Evolutionary conservation across 2,113 vertebrate genomes (phyloP).

Genomic region (Eurystomus gularis): DNA sequence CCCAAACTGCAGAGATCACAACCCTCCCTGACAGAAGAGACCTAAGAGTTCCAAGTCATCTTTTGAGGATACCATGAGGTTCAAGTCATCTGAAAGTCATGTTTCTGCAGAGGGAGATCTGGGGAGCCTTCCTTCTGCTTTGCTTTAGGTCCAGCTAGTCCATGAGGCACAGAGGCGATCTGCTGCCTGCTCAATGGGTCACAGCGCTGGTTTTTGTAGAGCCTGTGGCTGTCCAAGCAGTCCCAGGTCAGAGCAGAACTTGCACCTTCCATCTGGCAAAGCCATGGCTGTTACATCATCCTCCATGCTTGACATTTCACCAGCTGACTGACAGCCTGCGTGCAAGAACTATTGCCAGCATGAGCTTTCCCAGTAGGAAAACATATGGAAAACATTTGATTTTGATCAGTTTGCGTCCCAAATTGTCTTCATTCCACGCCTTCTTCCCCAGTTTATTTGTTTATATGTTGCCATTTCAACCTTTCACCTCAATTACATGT

Average conservation of each 20-base stretch:
- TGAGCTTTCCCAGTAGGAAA: background rate
- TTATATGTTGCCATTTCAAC: background rate
- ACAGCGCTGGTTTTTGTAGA: background rate
- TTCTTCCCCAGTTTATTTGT: background rate
- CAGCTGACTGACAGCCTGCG: background rate
- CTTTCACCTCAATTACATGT: background rate
- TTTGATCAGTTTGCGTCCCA: background rate
- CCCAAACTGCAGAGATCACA: background rate
- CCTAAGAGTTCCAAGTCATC: background rate
- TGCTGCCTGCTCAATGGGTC: no score
- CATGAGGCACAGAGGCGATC: no score
- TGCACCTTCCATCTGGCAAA: background rate
- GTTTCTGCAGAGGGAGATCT: background rate
- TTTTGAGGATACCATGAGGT: background rate
- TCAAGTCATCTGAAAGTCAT: background rate
- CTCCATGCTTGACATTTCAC: background rate
- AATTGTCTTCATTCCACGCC: background rate
- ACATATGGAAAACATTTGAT: background rate
- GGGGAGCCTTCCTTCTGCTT: background rate
- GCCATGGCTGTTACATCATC: fast-evolving
- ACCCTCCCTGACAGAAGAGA: background rate
- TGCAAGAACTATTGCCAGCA: fast-evolving
- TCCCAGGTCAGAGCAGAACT: background rate
- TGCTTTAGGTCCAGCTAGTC: background rate
- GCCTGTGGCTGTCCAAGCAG: background rate